These are phyloP conservation scores for Tortrix viridana DNA, from an alignment of 2,888 invertebrate species.

Conservation along the genomic window DNA sequence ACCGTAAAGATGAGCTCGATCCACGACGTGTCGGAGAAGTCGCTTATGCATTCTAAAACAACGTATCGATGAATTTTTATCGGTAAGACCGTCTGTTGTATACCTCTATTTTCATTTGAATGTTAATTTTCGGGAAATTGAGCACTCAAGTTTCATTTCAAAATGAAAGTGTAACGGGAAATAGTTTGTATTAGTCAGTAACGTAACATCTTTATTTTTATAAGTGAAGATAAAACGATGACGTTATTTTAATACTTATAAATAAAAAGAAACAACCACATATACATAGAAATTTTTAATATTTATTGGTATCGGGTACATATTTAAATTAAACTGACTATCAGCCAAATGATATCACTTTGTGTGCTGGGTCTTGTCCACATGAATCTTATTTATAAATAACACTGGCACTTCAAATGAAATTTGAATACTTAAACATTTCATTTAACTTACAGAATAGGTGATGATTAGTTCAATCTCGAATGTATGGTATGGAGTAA, in stretches of 20 bases:
- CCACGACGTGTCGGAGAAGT: no score
- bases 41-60: no score
- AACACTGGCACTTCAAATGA: constrained; percentile 42
- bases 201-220: no score
- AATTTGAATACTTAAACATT: constrained; percentile 40
- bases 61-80: no score
- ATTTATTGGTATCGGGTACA: constrained; percentile 67
- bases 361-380: constrained; percentile 42
- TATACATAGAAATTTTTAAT: constrained; percentile 71
- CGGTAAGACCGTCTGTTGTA: no score
- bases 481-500: constrained; percentile 36
- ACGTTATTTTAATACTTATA: constrained; percentile 1
- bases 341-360: constrained; percentile 33
- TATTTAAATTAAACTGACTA: constrained; percentile 49
- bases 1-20: no score
- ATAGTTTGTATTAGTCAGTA: no score
- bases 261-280: constrained; percentile 43
- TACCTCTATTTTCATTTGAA: no score
- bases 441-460: constrained; percentile 37
- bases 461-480: constrained; percentile 2
- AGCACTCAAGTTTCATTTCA: no score
- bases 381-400: constrained; percentile 39
- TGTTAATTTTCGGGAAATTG: no score
- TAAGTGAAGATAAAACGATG: no score
- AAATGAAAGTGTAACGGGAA: no score